Evolutionary conservation across 2,797 vertebrate genomes (phyloP), one percentile per base, ranked within the genome.

Genomic region (Lepus oiostolus): DNA sequence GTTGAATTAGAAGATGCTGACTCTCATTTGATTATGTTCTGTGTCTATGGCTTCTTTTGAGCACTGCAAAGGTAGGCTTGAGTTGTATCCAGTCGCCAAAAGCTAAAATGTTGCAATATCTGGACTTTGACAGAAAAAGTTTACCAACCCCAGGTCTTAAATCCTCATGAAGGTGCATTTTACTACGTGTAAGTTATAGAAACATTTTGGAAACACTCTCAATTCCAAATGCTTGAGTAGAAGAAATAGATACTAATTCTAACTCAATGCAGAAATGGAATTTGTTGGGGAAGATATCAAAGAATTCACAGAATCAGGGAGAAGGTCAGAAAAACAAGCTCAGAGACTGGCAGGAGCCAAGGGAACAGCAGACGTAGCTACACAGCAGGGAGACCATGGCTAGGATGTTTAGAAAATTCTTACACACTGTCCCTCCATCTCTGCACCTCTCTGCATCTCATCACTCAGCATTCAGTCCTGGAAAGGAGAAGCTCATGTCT

Each of bases 221-320:
- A 86, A 30, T 60, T 93, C 80, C 58, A 47, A 67, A 16, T 79
- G 62, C 71, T 58, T 62, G 30, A 85, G 19, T n/a, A 17, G 35
- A 84, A 84, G 75, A 24, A 88, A 75, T 8, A 77, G 62, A 54
- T 74, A 63, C 32, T 83, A 42, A 58, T 89, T 90, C n/a, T 80
- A n/a, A 75, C 10, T 91, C 63, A 84, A 90, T 32, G 11, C 47
- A 89, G 47, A 92, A 87, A 71, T 80, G 22, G 16, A 82, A 88
- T 77, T 67, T 60, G n/a, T 47, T 71, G n/a, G 71, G 83, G 52
- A 89, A 86, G 24, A 26, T 35, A 65, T 8, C 9, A 7, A 30
- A 88, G 35, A 24, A 13, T 30, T 91, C 28, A 68, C 17, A 28
- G 4, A 58, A 60, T 63, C 42, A 35, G 47, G 47, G 68, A 85